Evolutionary conservation across 2,113 vertebrate species (phyloP).

Genomic region (Todiramphus chloris): DNA sequence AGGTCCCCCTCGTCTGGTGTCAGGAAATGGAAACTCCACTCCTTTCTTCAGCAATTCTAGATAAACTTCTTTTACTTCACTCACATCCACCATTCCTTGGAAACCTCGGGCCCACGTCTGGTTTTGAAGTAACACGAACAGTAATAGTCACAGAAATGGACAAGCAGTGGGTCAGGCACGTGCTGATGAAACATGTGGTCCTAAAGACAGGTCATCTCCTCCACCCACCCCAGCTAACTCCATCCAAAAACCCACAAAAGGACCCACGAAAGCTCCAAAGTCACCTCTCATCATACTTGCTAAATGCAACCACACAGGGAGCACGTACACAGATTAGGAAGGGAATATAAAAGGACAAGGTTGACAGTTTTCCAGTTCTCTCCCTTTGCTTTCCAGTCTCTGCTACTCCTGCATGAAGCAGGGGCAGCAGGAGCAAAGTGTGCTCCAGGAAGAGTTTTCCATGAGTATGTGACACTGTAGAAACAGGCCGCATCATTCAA

Average conservation of each 20-base stretch:
- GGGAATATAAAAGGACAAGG: neutral
- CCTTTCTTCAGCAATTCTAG: constrained; percentile 80
- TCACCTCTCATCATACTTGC: neutral
- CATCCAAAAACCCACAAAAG: neutral
- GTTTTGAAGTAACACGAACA: constrained; percentile 1
- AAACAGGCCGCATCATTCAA: neutral
- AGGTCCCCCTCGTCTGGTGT: neutral
- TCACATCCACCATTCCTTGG: constrained; percentile 73
- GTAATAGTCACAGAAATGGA: neutral
- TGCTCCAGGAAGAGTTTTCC: neutral
- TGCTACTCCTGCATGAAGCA: neutral
- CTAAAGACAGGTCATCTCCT: neutral
- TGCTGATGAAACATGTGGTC: rapidly evolving
- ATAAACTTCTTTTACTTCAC: constrained; percentile 78
- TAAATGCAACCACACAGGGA: neutral
- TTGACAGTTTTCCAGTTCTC: neutral
- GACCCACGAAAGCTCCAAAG: neutral
- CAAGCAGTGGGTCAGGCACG: neutral
- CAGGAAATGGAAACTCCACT: constrained; percentile 73
- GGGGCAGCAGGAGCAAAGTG: neutral
- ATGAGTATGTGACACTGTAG: neutral
- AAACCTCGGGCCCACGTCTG: constrained; percentile 76
- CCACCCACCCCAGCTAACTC: neutral
- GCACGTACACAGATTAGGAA: neutral
- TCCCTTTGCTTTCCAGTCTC: neutral